phyloP scores from a whole-genome alignment of 2,888 invertebrate genomes.

The Zaprionus obscuricornis region DNA sequence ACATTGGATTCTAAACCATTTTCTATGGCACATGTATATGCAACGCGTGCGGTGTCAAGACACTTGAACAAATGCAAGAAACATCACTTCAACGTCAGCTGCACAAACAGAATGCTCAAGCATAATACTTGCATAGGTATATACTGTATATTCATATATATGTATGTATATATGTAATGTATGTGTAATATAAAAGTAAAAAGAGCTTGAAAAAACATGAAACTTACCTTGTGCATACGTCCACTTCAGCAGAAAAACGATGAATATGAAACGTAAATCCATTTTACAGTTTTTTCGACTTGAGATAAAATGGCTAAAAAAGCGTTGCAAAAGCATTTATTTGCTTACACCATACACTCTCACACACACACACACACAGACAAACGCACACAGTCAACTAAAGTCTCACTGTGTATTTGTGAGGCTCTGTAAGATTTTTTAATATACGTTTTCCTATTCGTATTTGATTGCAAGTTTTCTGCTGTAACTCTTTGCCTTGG shows the following conservation, averaged over 20 bases:
- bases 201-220: slow-evolving; percentile 25
- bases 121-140: slow-evolving; percentile 38
- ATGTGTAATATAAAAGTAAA: too few relatives aligned
- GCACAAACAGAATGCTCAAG: slow-evolving; percentile 61
- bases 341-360: slow-evolving; percentile 55
- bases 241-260: slow-evolving; percentile 81
- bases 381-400: slow-evolving; percentile 19
- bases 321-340: slow-evolving; percentile 74
- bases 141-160: slow-evolving; percentile 2
- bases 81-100: slow-evolving; percentile 50
- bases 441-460: slow-evolving; percentile 4
- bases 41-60: slow-evolving; percentile 25
- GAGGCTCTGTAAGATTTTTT: slow-evolving; percentile 23
- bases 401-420: slow-evolving; percentile 28
- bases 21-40: slow-evolving; percentile 74
- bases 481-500: slow-evolving; percentile 28
- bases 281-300: slow-evolving; percentile 77
- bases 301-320: slow-evolving; percentile 75
- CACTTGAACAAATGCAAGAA: slow-evolving; percentile 61
- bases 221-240: slow-evolving; percentile 81
- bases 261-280: slow-evolving; percentile 81
- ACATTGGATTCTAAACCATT: slow-evolving; percentile 40
- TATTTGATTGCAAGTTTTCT: slow-evolving; percentile 50
- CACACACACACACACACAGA: slow-evolving; percentile 24
- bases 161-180: neutral